Base-by-base conservation (phyloP, 2,113 vertebrate species). In the Tringa solitaria region DNA sequence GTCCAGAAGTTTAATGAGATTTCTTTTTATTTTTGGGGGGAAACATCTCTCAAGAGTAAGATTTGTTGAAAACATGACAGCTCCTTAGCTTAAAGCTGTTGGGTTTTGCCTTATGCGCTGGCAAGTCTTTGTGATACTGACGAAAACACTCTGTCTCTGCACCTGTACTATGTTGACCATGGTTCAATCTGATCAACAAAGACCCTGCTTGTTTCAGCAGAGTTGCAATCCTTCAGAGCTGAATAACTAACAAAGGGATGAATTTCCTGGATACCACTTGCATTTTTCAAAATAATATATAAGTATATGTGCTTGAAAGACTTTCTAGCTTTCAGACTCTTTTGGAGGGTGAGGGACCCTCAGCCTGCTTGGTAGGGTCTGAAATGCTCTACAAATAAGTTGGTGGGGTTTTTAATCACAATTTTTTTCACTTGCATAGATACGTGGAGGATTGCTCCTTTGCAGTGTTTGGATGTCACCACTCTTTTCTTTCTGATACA, bases 51-150 rank as follows among this genome's bases (percentile, higher is more conserved):
- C 48, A 43, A 84, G 84, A 56, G 65, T 41, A 53, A 56, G 24
- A 76, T 89, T 87, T 85, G 35, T 80, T 69, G 65, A 79, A 95
- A 91, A 72, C 32, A 53, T 65, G 57, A 68, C 61, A 89, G 48
- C 17, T 43, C 77, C 54, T 86, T 74, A 91, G 48, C 30, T 64
- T 72, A 60, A 82, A 89, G 33, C 21, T 81, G 11, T 60, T 68
- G 45, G 39, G 18, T 39, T 85, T 89, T 75, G 41, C 37, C 43
- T 84, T n/a, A 37, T 61, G 35, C 53, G 79, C 67, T 57, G 74
- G 39, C 43, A 87, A 87, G 48, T 43, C n/a, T 43, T 37, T 1
- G 1, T 0, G 0, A 57, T 53, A 57, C 33, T 84, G 65, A 84
- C n/a, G 61, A 78, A 89, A 72, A 56, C 28, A 50, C 10, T 21